Evolutionary conservation across 1,140 invertebrate genomes (phyloP).

Genomic region (Zaprionus nigranus): DNA sequence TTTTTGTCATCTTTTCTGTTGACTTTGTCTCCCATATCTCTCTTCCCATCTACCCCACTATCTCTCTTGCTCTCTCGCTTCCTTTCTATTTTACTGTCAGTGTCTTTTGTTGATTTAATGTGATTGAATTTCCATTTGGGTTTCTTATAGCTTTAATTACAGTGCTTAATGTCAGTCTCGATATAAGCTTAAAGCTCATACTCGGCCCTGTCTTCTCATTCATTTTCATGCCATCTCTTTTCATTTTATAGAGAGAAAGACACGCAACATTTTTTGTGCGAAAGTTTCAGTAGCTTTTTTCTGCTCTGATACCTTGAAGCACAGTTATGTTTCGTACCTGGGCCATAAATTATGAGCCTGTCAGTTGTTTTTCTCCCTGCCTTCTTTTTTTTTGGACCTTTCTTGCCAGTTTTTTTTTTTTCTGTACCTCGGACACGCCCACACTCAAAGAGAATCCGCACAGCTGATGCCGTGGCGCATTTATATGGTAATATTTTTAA

Average conservation of each 20-base stretch:
- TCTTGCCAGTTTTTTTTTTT: slow-evolving; percentile 18
- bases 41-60: background rate
- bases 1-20: slow-evolving; percentile 34
- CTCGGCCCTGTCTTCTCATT: background rate
- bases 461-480: slow-evolving; percentile 42
- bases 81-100: slow-evolving; percentile 10
- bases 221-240: background rate
- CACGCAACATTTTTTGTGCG: slow-evolving; percentile 12
- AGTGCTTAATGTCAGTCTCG: slow-evolving; percentile 40
- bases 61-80: background rate
- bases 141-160: slow-evolving; percentile 55
- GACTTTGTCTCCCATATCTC: slow-evolving; percentile 40
- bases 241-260: slow-evolving; percentile 11
- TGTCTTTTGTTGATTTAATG: slow-evolving; percentile 53
- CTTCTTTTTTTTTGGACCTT: slow-evolving; percentile 2
- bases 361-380: slow-evolving; percentile 49
- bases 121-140: slow-evolving; percentile 57
- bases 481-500: slow-evolving; percentile 63
- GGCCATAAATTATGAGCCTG: slow-evolving; percentile 69
- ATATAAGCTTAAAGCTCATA: slow-evolving; percentile 5
- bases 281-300: slow-evolving; percentile 14
- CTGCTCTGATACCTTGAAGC: slow-evolving; percentile 41
- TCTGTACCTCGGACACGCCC: slow-evolving; percentile 36
- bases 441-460: slow-evolving; percentile 40
- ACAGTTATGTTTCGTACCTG: slow-evolving; percentile 45